phyloP scores from a whole-genome alignment of 2,888 invertebrate species.

The Oxytorus armatus region DNA sequence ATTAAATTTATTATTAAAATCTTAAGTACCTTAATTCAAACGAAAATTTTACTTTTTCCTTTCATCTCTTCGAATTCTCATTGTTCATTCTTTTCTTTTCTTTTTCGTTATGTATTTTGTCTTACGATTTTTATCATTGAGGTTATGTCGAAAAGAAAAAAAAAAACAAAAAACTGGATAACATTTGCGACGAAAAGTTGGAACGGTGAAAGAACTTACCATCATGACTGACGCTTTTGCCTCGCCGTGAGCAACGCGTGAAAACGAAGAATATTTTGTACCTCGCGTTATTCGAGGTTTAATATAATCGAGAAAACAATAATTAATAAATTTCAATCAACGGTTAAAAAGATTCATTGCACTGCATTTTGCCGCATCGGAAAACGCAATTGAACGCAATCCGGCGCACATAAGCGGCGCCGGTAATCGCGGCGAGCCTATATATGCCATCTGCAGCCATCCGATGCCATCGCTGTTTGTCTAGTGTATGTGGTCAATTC shows the following conservation, averaged over 20 bases:
- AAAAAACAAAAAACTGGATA: neutral
- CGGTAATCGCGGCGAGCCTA: constrained; percentile 47
- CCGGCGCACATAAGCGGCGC: constrained; percentile 60
- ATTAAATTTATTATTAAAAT: too few species aligned
- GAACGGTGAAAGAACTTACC: constrained; percentile 2
- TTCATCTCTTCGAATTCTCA: neutral
- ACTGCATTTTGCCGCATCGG: constrained; percentile 68
- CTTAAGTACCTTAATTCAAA: too few species aligned
- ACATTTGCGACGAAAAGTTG: neutral
- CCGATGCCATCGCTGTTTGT: too few species aligned
- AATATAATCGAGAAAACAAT: neutral
- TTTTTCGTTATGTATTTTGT: neutral
- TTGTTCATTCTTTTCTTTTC: neutral
- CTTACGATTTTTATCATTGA: neutral
- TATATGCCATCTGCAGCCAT: too few species aligned
- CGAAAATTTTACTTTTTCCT: too few species aligned
- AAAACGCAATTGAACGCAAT: constrained; percentile 68
- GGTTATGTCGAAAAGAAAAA: constrained; percentile 3
- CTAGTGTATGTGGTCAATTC: too few species aligned
- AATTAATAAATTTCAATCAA: constrained; percentile 7
- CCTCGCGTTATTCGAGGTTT: neutral
- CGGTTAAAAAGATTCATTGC: constrained; percentile 29
- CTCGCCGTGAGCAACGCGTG: neutral
- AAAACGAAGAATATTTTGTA: neutral
- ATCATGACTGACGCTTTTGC: neutral